Percentiles rank a stretch among this genome's conserved stretches.
Evolutionary conservation across 1,140 invertebrate genomes (phyloP).

Genomic region (Streblospio benedicti): DNA sequence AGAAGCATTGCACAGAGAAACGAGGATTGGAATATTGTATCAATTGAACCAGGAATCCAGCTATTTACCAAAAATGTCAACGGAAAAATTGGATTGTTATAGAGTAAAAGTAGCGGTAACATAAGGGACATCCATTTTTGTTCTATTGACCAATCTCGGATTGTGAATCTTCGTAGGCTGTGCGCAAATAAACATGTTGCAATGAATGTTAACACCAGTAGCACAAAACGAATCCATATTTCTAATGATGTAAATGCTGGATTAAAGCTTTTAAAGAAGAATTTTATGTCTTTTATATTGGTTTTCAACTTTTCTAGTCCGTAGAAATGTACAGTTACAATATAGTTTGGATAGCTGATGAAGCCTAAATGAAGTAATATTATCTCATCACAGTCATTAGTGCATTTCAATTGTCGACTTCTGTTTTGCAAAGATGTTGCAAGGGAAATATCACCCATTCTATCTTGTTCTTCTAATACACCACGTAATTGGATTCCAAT

Average conservation of each 20-base stretch:
- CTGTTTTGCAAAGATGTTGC: constrained; percentile 61
- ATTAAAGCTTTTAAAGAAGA: constrained; percentile 92
- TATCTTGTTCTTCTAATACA: constrained; percentile 60
- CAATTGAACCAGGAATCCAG: constrained; percentile 80
- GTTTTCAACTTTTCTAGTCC: constrained; percentile 62
- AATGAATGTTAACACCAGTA: constrained; percentile 74
- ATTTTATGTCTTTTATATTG: constrained; percentile 68
- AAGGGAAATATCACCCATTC: constrained; percentile 48
- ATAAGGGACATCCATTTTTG: constrained; percentile 91
- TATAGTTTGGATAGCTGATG: constrained; percentile 77
- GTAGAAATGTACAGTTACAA: constrained; percentile 73
- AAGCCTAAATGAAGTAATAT: constrained; percentile 82
- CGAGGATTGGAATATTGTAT: constrained; percentile 79
- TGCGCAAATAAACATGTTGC: constrained; percentile 88
- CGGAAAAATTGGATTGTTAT: constrained; percentile 90
- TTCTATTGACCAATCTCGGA: constrained; percentile 93
- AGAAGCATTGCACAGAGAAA: constrained; percentile 79
- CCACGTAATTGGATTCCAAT: constrained; percentile 74
- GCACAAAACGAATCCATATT: constrained; percentile 92
- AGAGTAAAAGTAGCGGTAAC: constrained; percentile 77
- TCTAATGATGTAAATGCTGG: constrained; percentile 90
- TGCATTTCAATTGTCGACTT: constrained; percentile 71
- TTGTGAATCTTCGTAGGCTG: constrained; percentile 73
- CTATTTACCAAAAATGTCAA: constrained; percentile 80
- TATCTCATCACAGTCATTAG: constrained; percentile 72